Percentiles rank a stretch among this genome's conserved stretches.
Evolutionary conservation across 1,140 invertebrate species (phyloP).

Genomic region (Calliphora vicina): DNA sequence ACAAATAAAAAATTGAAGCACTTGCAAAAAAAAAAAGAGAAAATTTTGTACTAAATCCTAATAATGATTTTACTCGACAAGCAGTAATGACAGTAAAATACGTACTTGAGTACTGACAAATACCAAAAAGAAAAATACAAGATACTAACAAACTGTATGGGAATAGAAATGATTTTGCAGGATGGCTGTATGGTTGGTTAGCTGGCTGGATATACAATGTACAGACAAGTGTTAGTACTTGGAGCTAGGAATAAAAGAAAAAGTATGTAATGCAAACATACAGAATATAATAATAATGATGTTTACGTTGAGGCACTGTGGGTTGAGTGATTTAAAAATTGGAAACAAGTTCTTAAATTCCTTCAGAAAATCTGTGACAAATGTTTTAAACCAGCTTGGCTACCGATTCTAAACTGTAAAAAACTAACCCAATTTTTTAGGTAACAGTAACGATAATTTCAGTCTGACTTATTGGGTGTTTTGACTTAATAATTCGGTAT

Average conservation of each 20-base stretch:
- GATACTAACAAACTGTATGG: too few relatives aligned
- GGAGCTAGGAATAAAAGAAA: not conserved
- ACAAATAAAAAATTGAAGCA: not conserved
- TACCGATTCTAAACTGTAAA: too few relatives aligned
- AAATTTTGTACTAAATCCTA: conserved; percentile 11
- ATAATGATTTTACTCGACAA: conserved; percentile 29
- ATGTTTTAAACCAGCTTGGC: too few relatives aligned
- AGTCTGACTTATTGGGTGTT: too few relatives aligned
- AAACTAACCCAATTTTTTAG: too few relatives aligned
- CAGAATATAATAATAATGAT: not conserved
- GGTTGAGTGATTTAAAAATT: not conserved
- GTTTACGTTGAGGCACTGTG: not conserved
- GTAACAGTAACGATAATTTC: too few relatives aligned
- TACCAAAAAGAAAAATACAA: too few relatives aligned
- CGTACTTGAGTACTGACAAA: not conserved
- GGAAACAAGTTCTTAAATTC: too few relatives aligned
- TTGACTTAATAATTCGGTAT: too few relatives aligned
- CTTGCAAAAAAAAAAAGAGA: not conserved
- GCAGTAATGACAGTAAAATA: conserved; percentile 25
- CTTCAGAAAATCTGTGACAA: too few relatives aligned
- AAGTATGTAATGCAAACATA: not conserved
- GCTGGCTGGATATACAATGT: not conserved
- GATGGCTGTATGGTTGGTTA: not conserved
- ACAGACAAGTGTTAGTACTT: not conserved
- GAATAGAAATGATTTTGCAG: too few relatives aligned